Conservation (phyloP, 2,113 vertebrate species). For the Campylomormyrus numenius region DNA sequence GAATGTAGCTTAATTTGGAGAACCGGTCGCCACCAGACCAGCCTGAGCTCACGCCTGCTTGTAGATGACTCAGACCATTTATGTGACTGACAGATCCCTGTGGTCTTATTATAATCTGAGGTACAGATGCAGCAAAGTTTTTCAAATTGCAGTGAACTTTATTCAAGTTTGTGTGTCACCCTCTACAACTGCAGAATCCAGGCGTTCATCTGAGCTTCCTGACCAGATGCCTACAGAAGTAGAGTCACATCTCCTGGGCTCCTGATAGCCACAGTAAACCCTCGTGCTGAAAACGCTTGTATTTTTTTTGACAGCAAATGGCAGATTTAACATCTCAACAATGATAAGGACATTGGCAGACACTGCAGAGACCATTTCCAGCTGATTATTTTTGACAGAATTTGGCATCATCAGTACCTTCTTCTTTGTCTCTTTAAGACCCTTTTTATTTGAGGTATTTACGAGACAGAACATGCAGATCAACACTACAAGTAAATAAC, state of each 20-base stretch:
- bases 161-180: neutral
- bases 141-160: neutral
- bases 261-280: neutral
- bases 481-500: neutral
- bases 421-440: neutral
- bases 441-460: neutral
- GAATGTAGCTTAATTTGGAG: neutral
- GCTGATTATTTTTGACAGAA: neutral
- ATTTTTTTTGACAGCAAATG: neutral
- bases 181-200: neutral
- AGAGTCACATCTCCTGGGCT: neutral
- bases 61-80: neutral
- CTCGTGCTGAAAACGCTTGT: neutral
- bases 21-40: neutral
- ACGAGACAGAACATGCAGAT: neutral
- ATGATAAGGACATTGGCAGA: neutral
- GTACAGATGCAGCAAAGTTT: neutral
- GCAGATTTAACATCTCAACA: neutral
- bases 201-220: neutral
- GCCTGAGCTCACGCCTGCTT: neutral
- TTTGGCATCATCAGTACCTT: neutral
- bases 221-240: neutral
- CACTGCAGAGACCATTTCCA: neutral
- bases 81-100: neutral
- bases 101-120: neutral